Evolutionary conservation across 2,888 invertebrate genomes (phyloP).

Genomic region (Dione juno): DNA sequence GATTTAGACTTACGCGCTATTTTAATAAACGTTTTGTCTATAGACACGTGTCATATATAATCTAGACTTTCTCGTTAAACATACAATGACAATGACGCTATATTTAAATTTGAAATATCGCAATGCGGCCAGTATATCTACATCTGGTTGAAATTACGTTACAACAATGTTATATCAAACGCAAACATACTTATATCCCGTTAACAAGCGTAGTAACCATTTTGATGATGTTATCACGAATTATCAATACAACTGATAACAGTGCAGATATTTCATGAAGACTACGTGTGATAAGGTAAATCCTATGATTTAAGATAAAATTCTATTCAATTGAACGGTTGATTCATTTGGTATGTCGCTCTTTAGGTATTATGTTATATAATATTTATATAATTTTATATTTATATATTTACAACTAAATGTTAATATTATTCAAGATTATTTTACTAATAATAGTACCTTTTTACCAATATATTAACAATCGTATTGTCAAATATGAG

Average conservation of each 20-base stretch:
- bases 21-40: too few species aligned
- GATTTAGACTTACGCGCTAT: too few species aligned
- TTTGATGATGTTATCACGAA: conserved; percentile 16
- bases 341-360: too few species aligned
- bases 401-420: too few species aligned
- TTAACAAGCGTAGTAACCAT: conserved; percentile 11
- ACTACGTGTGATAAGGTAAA: conserved; percentile 1
- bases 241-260: conserved; percentile 15
- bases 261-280: conserved; percentile 2
- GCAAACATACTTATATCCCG: neutral
- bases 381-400: neutral
- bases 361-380: neutral
- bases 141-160: conserved; percentile 15
- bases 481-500: too few species aligned
- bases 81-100: neutral
- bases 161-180: neutral
- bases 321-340: neutral
- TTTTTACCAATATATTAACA: too few species aligned
- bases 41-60: neutral
- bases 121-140: conserved; percentile 21
- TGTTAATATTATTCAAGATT: too few species aligned
- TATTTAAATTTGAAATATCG: conserved; percentile 23
- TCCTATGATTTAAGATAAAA: conserved; percentile 4
- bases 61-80: neutral
- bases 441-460: too few species aligned